Conservation (phyloP, 1,140 invertebrate species). For the Halesus radiatus region DNA sequence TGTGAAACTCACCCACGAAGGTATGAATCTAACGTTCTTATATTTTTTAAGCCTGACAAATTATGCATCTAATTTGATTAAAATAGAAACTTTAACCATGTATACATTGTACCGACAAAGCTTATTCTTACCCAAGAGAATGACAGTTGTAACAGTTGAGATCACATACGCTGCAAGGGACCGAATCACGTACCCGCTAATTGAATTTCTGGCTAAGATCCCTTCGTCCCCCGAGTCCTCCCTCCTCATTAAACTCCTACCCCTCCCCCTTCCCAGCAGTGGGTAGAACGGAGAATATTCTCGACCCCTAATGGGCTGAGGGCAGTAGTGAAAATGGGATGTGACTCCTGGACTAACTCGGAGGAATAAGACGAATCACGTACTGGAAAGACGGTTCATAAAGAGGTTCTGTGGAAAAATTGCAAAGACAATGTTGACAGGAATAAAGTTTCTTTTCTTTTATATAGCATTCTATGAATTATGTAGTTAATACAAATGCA, state of each 20-base stretch:
- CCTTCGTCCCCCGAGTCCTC: slow-evolving; percentile 41
- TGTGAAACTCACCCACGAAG: no score
- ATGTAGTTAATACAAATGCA: no score
- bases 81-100: no score
- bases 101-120: background rate
- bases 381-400: slow-evolving; percentile 54
- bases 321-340: slow-evolving; percentile 31
- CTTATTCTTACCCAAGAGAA: slow-evolving; percentile 29
- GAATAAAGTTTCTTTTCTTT: background rate
- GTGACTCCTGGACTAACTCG: slow-evolving; percentile 20
- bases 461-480: no score
- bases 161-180: slow-evolving; percentile 40
- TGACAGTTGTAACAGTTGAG: slow-evolving; percentile 17
- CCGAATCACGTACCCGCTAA: slow-evolving; percentile 52
- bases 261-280: background rate
- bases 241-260: background rate
- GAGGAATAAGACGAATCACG: slow-evolving; percentile 41
- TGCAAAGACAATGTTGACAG: background rate
- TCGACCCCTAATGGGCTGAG: background rate
- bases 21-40: no score
- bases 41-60: no score
- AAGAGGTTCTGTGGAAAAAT: slow-evolving; percentile 28
- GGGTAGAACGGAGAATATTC: background rate
- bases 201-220: slow-evolving; percentile 54
- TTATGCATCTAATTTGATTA: no score